Conservation (phyloP, 2,797 vertebrate genomes). For the Hirundo rustica region DNA sequence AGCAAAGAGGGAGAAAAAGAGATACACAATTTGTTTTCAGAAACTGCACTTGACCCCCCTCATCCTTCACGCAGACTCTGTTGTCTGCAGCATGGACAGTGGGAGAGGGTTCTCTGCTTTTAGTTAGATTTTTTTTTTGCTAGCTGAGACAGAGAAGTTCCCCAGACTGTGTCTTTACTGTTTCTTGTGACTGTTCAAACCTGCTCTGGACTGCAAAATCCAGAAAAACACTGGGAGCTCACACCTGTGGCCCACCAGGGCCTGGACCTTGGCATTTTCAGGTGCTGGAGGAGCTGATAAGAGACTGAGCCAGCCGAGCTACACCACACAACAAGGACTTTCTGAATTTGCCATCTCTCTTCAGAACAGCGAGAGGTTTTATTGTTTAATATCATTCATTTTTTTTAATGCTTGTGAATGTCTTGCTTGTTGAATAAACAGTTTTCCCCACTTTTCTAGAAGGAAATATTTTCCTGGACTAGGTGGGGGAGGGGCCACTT, state of each 20-base stretch:
- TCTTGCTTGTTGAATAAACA: background rate
- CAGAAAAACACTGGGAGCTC: background rate
- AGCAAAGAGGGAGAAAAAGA: background rate
- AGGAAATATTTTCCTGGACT: background rate
- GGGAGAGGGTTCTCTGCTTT: background rate
- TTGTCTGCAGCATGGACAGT: background rate
- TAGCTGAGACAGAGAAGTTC: background rate
- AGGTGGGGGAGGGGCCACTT: background rate
- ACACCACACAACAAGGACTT: background rate
- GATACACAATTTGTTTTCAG: accelerated
- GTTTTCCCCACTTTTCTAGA: background rate
- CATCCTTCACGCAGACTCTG: background rate
- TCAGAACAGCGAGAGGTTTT: background rate
- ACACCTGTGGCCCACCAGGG: background rate
- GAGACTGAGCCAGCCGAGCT: too few species aligned
- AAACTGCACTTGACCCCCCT: background rate
- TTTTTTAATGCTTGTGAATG: background rate
- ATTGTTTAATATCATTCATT: background rate
- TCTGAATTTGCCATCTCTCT: background rate
- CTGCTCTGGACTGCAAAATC: background rate
- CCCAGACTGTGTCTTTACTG: background rate
- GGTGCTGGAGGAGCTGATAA: background rate
- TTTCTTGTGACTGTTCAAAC: background rate
- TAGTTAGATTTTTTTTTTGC: background rate
- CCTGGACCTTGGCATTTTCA: accelerated